Evolutionary conservation across 2,888 invertebrate species (phyloP).

Genomic region (Mechanitis messenoides): DNA sequence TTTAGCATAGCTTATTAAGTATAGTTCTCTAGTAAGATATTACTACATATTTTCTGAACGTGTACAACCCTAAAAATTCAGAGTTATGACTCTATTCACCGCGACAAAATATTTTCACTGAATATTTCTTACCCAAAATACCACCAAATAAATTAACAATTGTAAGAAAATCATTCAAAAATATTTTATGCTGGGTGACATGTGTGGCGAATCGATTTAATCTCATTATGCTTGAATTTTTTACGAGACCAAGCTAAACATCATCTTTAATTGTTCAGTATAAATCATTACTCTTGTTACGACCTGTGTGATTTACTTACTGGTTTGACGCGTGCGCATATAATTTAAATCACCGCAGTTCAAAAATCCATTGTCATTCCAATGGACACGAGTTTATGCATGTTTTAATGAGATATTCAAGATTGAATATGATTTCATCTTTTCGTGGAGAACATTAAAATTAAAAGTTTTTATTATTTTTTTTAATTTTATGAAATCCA

Average conservation of each 20-base stretch:
- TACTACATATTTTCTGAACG: background rate
- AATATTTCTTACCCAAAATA: slow-evolving; percentile 50
- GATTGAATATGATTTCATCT: slow-evolving; percentile 41
- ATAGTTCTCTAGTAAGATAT: too few species aligned
- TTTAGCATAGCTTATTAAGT: background rate
- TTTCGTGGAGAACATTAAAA: slow-evolving; percentile 24
- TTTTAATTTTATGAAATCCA: slow-evolving; percentile 3
- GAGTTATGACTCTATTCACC: slow-evolving; percentile 67
- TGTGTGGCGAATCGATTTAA: slow-evolving; percentile 64
- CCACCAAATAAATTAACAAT: slow-evolving; percentile 60
- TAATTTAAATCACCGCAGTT: slow-evolving; percentile 58
- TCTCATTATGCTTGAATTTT: slow-evolving; percentile 47
- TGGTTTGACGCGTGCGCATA: slow-evolving; percentile 61
- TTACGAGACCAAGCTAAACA: slow-evolving; percentile 48
- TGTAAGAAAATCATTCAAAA: slow-evolving; percentile 58
- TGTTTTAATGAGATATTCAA: slow-evolving; percentile 65
- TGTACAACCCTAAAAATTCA: slow-evolving; percentile 29
- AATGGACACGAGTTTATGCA: slow-evolving; percentile 51
- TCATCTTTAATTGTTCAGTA: slow-evolving; percentile 69
- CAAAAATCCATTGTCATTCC: slow-evolving; percentile 60
- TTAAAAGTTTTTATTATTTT: slow-evolving; percentile 2
- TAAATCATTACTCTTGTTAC: slow-evolving; percentile 72
- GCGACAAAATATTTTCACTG: slow-evolving; percentile 57
- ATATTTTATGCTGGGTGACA: slow-evolving; percentile 59
- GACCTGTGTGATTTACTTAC: slow-evolving; percentile 70